phyloP scores from a whole-genome alignment of 92 coral and sea anemone species.

The Parazoanthus atlanticus region DNA sequence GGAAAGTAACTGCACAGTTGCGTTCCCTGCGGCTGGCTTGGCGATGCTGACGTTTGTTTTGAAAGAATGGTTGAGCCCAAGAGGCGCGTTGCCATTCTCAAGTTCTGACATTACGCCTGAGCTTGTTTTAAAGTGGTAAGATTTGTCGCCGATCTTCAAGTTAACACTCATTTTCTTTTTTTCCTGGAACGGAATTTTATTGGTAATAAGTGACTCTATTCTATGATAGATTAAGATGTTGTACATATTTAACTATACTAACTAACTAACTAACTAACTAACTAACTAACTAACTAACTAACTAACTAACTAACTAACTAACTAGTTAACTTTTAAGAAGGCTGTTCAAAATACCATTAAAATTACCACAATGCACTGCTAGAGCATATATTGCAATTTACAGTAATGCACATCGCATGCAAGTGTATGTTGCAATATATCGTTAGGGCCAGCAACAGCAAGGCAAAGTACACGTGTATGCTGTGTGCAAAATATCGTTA shows the following conservation, averaged over 20 bases:
- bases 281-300: no score
- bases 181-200: conserved; percentile 47
- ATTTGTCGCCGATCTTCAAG: conserved; percentile 68
- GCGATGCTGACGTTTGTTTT: neutral
- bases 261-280: neutral
- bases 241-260: neutral
- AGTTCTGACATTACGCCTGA: conserved; percentile 50
- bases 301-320: no score
- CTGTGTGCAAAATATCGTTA: no score
- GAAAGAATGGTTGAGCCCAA: neutral
- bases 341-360: no score
- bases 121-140: conserved; percentile 63
- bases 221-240: neutral
- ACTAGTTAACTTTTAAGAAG: neutral
- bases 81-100: conserved; percentile 69
- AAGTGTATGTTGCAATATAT: no score
- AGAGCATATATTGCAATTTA: no score
- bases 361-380: no score
- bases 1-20: neutral
- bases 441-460: no score
- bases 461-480: no score
- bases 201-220: neutral
- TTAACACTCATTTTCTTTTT: conserved; percentile 72
- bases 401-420: no score
- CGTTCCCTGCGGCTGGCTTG: conserved; percentile 1